phyloP scores from a whole-genome alignment of 2,888 invertebrate species.

The Ichneumoninae sp. region DNA sequence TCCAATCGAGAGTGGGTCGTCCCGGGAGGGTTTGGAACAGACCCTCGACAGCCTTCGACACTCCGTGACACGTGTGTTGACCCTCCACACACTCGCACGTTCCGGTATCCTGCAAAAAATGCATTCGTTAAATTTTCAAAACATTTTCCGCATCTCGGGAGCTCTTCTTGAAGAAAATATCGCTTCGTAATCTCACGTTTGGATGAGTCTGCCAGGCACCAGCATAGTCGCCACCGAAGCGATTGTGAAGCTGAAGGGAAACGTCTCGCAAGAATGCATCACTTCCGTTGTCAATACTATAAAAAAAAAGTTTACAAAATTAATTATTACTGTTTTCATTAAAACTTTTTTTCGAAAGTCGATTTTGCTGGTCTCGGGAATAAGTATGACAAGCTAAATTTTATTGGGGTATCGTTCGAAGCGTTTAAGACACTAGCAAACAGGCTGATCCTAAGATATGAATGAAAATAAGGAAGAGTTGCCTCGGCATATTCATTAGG shows the following conservation, averaged over 20 bases:
- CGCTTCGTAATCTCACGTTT: constrained; percentile 71
- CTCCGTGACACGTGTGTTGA: constrained; percentile 82
- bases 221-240: constrained; percentile 78
- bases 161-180: background rate
- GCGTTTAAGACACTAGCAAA: no score
- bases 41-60: constrained; percentile 78
- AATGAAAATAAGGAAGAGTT: no score
- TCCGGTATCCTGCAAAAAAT: constrained; percentile 84
- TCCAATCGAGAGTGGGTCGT: constrained; percentile 85
- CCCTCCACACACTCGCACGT: constrained; percentile 84
- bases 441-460: no score
- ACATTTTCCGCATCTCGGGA: background rate
- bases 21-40: constrained; percentile 83
- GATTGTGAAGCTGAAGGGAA: constrained; percentile 77
- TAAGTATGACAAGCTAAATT: no score
- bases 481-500: no score
- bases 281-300: constrained; percentile 75
- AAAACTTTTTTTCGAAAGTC: no score
- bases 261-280: constrained; percentile 78
- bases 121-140: background rate
- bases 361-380: no score
- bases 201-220: constrained; percentile 79
- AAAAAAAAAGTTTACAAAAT: constrained; percentile 1
- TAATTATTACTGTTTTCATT: no score
- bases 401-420: no score